phyloP scores from a whole-genome alignment of 2,113 vertebrate genomes.

The Channa argus region DNA sequence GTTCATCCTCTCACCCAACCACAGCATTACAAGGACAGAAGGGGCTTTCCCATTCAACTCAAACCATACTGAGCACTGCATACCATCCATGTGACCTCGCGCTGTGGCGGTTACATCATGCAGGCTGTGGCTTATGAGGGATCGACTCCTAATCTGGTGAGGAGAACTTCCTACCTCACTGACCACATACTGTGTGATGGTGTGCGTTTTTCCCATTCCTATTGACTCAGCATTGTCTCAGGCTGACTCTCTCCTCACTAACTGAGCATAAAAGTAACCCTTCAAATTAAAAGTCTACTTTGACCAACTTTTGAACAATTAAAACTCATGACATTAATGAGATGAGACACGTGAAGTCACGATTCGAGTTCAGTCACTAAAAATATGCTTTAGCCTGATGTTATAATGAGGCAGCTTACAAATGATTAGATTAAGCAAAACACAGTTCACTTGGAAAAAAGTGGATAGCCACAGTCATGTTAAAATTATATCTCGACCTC shows the following conservation, averaged over 20 bases:
- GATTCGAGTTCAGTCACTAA: background rate
- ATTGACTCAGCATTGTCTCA: constrained; percentile 43
- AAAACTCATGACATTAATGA: background rate
- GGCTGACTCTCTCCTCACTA: background rate
- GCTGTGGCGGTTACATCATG: constrained; percentile 71
- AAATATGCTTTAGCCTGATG: background rate
- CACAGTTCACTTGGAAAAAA: too few species aligned
- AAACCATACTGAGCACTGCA: constrained; percentile 9
- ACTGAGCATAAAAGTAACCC: background rate
- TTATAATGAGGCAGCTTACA: background rate
- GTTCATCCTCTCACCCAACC: constrained; percentile 49
- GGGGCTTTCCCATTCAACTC: constrained; percentile 63
- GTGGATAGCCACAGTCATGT: too few species aligned
- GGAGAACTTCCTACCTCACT: constrained; percentile 61
- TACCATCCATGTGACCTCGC: constrained; percentile 59
- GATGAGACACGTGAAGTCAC: background rate
- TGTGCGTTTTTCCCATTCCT: constrained; percentile 1
- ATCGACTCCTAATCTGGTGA: constrained; percentile 69
- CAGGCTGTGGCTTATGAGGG: constrained; percentile 62
- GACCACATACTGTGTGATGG: constrained; percentile 23
- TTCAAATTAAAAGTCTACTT: background rate
- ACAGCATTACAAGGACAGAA: constrained; percentile 48
- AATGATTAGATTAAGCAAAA: too few species aligned
- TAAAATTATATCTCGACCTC: too few species aligned
- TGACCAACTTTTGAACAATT: background rate